Conservation (phyloP, 2,113 vertebrate genomes). For the Agapornis roseicollis region DNA sequence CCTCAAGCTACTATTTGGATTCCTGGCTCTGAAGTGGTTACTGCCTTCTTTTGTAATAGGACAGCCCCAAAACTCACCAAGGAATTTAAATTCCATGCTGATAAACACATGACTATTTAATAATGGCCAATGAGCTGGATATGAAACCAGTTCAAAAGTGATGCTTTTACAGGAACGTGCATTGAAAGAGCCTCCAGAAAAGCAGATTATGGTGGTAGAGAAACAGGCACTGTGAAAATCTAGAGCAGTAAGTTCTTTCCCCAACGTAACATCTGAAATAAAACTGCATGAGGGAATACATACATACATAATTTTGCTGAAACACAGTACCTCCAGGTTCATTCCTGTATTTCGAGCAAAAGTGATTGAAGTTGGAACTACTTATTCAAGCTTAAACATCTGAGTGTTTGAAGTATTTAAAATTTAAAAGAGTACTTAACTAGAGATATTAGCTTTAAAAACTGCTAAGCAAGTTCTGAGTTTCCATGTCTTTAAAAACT, state of each 20-base stretch:
- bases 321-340: neutral
- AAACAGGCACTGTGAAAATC: neutral
- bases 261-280: neutral
- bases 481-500: neutral
- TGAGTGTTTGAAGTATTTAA: neutral
- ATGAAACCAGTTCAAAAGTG: neutral
- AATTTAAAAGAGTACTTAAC: neutral
- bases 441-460: neutral
- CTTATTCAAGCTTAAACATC: neutral
- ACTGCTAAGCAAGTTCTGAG: neutral
- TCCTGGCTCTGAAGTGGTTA: neutral
- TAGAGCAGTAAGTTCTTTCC: neutral
- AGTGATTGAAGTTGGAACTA: neutral
- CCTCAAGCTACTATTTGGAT: neutral
- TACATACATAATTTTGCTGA: neutral
- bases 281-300: neutral
- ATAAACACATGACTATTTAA: neutral
- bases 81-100: neutral
- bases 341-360: neutral
- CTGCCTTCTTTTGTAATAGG: neutral
- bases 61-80: neutral
- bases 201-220: neutral
- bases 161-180: neutral
- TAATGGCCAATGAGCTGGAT: neutral
- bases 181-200: neutral